Base-by-base conservation (phyloP, 2,113 vertebrate genomes). In the Mohoua ochrocephala region DNA sequence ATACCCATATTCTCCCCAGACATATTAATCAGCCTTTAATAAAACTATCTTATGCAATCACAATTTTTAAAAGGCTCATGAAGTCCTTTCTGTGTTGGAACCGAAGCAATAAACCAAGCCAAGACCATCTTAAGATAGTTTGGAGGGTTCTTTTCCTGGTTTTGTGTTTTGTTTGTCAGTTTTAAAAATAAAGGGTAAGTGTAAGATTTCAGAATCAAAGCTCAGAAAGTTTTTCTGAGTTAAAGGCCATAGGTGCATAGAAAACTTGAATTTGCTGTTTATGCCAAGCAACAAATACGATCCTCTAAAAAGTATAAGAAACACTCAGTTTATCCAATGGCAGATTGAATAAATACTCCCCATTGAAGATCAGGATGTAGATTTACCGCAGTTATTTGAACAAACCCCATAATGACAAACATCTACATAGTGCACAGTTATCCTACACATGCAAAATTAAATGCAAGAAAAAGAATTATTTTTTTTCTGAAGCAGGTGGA, bases 401-500 rank as follows among this genome's bases (percentile, higher is more conserved):
- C 27, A 35, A 61, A 33, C 2, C 11, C 17, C 30, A 52, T 31
- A 11, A 60, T 20, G 18, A 82, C 30, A 78, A 74, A 47, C 9
- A 78, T 13, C 18, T n/a, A 28, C 15, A 41, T 50, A 81, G 71
- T 3, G 10, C 14, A 77, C 39, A 63, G n/a, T 24, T 50, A 45
- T 49, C 9, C 27, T 8, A 35, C 13, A 69, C 11, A 30, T 30
- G 16, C 10, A 45, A 89, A 88, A 39, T 33, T 5, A 87, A 77
- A 60, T 19, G 22, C 4, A 73, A 31, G 21, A 31, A 57, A n/a
- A 45, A 28, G 1, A 47, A 8, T 5, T 61, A 14, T 22, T 39
- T 15, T 42, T 35, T 3, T 2, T 10, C 11, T 68, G 13, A 59
- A 20, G 2, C 5, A 4, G 5, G 1, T 39, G 0, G 8, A 2